Conservation (phyloP, 2,113 vertebrate genomes). For the Actenoides hombroni region DNA sequence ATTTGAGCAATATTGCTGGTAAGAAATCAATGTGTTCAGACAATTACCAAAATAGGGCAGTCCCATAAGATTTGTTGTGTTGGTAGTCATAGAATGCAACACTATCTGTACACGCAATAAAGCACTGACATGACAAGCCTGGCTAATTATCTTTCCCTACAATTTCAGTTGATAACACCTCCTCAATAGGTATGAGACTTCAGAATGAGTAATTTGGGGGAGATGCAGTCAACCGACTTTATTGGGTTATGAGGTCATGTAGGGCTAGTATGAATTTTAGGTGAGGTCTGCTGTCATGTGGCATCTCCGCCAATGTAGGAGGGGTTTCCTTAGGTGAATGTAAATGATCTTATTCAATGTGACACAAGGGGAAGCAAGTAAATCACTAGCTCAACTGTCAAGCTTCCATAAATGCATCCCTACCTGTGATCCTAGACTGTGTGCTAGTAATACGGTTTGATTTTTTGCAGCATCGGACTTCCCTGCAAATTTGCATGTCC, state of each 20-base stretch:
- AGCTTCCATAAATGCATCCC: neutral
- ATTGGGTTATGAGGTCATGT: neutral
- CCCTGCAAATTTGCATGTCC: neutral
- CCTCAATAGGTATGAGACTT: neutral
- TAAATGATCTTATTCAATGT: neutral
- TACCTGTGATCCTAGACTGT: neutral
- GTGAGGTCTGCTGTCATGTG: neutral
- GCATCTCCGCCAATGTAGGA: neutral
- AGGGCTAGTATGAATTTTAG: neutral
- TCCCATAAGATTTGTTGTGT: neutral
- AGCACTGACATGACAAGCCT: neutral
- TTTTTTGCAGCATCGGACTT: neutral
- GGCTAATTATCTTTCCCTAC: neutral
- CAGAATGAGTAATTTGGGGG: neutral
- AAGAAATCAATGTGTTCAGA: constrained; percentile 6
- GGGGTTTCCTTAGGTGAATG: neutral
- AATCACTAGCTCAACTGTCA: neutral
- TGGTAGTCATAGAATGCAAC: neutral
- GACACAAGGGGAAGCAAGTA: neutral
- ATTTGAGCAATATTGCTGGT: neutral
- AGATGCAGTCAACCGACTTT: neutral
- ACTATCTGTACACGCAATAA: neutral
- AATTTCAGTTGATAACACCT: neutral
- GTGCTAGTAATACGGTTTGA: neutral
- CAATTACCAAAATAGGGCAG: constrained; percentile 6